Evolutionary conservation across 2,797 vertebrate species (phyloP).

Genomic region (Sebastolobus alascanus): DNA sequence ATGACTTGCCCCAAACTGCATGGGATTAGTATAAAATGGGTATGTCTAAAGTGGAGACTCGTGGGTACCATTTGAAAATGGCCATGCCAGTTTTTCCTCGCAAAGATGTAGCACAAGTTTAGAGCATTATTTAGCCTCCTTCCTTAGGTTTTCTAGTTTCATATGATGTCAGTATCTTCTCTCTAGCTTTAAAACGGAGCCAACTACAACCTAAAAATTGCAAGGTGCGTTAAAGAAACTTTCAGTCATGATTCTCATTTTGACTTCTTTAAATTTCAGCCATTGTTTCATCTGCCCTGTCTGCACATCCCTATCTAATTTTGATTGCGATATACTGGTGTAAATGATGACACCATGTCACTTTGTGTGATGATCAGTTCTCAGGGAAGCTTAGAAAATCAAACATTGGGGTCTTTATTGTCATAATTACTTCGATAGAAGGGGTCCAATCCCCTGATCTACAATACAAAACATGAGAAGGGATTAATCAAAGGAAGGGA

Average conservation of each 20-base stretch:
- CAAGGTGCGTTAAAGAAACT: neutral
- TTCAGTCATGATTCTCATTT: neutral
- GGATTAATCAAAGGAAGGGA: constrained; percentile 39
- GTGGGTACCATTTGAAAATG: no score
- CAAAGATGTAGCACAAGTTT: no score
- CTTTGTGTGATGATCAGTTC: constrained; percentile 2
- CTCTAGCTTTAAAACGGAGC: no score
- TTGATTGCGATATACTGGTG: neutral
- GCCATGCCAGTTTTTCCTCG: no score
- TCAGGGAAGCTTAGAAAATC: constrained; percentile 28
- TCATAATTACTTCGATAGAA: constrained; percentile 18
- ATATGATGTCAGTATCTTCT: no score
- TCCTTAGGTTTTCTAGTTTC: no score
- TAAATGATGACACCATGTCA: neutral
- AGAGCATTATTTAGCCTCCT: no score
- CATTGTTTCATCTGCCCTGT: neutral
- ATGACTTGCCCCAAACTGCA: no score
- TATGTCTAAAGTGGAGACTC: no score
- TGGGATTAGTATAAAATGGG: no score
- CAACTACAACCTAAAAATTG: no score
- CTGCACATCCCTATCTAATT: neutral
- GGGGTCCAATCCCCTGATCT: constrained; percentile 5
- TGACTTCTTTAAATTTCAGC: neutral
- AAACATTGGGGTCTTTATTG: constrained; percentile 4
- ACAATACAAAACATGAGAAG: constrained; percentile 5